These are phyloP conservation scores for Varanus komodoensis DNA, from an alignment of 2,113 vertebrate genomes.

Conservation along the genomic window DNA sequence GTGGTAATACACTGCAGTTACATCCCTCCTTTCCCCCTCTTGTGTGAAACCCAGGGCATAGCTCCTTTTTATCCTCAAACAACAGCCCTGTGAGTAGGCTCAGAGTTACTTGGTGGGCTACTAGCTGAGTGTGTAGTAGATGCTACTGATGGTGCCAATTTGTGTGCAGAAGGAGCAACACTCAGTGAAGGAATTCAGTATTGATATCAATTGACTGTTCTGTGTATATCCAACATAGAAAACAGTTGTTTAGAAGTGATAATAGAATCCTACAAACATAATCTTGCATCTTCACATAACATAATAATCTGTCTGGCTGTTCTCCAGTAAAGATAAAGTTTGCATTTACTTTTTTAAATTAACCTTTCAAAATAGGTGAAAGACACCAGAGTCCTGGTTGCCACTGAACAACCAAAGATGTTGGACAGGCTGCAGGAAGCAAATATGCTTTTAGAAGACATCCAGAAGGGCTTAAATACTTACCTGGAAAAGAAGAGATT, in stretches of 20 bases:
- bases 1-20: no score
- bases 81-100: no score
- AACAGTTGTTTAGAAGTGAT: neutral
- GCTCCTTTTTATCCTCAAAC: no score
- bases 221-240: neutral
- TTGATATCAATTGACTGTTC: neutral
- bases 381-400: conserved; percentile 81
- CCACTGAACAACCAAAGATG: conserved; percentile 86
- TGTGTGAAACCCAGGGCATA: no score
- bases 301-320: neutral
- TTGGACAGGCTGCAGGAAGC: conserved; percentile 86
- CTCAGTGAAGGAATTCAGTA: neutral
- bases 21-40: no score
- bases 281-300: neutral
- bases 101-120: no score
- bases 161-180: neutral
- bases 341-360: conserved; percentile 12
- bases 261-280: neutral
- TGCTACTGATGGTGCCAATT: no score
- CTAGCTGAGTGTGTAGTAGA: no score
- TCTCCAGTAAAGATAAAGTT: neutral
- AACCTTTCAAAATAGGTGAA: conserved; percentile 71
- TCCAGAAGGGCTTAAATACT: conserved; percentile 87
- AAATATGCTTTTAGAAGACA: conserved; percentile 85
- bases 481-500: conserved; percentile 90